Evolutionary conservation across 2,888 invertebrate species (phyloP).

Genomic region (Sympetrum striolatum): DNA sequence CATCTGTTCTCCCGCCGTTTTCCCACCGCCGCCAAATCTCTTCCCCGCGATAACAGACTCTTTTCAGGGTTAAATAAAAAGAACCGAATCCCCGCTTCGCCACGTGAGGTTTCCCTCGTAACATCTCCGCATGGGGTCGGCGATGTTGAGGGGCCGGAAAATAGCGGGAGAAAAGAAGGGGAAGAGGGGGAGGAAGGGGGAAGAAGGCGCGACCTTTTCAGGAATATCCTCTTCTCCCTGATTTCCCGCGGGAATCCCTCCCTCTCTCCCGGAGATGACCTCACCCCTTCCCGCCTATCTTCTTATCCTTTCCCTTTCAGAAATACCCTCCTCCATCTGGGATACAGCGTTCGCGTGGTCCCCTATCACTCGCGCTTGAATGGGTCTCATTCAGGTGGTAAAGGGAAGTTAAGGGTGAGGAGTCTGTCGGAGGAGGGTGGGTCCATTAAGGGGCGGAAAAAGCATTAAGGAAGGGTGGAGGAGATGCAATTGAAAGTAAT

Average conservation of each 20-base stretch:
- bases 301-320: not conserved
- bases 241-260: constrained; percentile 16
- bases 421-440: not conserved
- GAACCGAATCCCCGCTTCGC: not conserved
- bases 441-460: not conserved
- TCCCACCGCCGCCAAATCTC: not conserved
- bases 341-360: not conserved
- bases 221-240: constrained; percentile 35
- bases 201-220: constrained; percentile 18
- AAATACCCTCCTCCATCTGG: not conserved
- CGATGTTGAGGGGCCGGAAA: not conserved
- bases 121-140: not conserved
- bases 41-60: not conserved
- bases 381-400: not conserved
- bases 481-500: not conserved
- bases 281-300: not conserved
- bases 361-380: not conserved
- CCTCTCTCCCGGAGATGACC: not conserved
- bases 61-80: not conserved
- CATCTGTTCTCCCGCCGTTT: not conserved
- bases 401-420: not conserved
- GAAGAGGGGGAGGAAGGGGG: not conserved
- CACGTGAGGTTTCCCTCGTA: not conserved
- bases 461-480: not conserved
- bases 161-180: not conserved